Conservation (phyloP, 2,888 invertebrate genomes). For the Seira musarum region DNA sequence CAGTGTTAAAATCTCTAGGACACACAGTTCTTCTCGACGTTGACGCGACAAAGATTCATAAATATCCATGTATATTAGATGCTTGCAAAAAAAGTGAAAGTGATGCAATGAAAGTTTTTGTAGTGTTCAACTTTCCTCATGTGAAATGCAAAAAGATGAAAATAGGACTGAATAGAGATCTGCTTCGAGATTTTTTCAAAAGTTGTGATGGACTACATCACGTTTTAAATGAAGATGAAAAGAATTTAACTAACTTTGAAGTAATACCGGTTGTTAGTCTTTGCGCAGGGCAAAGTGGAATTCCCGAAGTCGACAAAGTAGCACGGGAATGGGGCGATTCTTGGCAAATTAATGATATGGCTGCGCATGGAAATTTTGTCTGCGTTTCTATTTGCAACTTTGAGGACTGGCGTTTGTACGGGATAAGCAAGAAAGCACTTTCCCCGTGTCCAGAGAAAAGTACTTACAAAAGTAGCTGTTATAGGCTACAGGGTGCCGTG, state of each 20-base stretch:
- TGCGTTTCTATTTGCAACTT: conserved; percentile 26
- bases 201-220: conserved; percentile 37
- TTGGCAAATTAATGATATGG: conserved; percentile 53
- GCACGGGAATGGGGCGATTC: conserved; percentile 30
- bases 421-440: too few species aligned
- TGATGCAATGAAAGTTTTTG: background rate
- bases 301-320: conserved; percentile 23
- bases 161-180: conserved; percentile 40
- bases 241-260: background rate
- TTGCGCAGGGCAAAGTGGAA: conserved; percentile 43
- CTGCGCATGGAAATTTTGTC: conserved; percentile 43
- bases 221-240: background rate
- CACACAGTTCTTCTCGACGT: conserved; percentile 29
- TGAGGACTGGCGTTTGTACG: conserved; percentile 20
- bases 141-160: conserved; percentile 54
- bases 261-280: conserved; percentile 33
- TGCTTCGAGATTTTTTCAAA: conserved; percentile 38
- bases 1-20: conserved; percentile 14
- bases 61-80: background rate
- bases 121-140: conserved; percentile 48
- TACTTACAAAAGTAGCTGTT: conserved; percentile 32
- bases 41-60: conserved; percentile 36
- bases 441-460: background rate
- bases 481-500: conserved; percentile 30
- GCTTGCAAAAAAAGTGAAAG: background rate